Percentiles rank a stretch among this genome's conserved stretches.
Evolutionary conservation across 2,888 invertebrate genomes (phyloP).

Genomic region (Cheilosia soror): DNA sequence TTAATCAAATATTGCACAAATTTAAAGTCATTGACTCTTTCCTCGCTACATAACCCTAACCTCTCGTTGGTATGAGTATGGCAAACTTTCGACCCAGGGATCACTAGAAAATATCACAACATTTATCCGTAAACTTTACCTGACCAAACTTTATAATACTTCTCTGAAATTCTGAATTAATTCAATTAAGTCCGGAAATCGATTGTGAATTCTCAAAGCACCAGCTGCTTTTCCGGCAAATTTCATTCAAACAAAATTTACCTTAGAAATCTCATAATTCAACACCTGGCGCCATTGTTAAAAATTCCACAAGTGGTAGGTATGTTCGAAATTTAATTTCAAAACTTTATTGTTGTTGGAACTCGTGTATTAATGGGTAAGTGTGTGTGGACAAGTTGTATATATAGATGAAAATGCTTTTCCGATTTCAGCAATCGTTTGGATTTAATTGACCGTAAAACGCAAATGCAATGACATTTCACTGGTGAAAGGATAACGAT

Average conservation of each 20-base stretch:
- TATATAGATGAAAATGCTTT: conserved; percentile 19
- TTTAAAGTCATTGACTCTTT: too few relatives aligned
- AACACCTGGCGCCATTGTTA: conserved; percentile 37
- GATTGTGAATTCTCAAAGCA: not conserved
- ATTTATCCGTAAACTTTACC: too few relatives aligned
- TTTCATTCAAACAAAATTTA: not conserved
- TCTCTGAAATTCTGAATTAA: not conserved
- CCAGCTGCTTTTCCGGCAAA: not conserved
- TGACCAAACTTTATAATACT: too few relatives aligned
- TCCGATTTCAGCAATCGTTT: conserved; percentile 32
- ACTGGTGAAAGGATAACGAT: conserved; percentile 26
- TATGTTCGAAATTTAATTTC: conserved; percentile 24
- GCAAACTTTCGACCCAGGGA: too few relatives aligned
- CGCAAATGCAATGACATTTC: conserved; percentile 47
- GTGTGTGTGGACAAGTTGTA: conserved; percentile 1
- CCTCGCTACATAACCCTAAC: too few relatives aligned
- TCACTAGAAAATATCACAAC: too few relatives aligned
- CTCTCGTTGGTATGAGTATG: too few relatives aligned
- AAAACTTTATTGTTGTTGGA: conserved; percentile 12
- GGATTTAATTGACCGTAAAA: conserved; percentile 46
- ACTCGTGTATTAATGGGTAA: not conserved
- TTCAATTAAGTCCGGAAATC: not conserved
- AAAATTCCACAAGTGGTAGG: conserved; percentile 18
- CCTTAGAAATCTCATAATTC: conserved; percentile 23
- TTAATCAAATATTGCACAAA: too few relatives aligned